A percentile compares a stretch with the other conserved stretches of the same genome.
These are phyloP conservation scores for Toxotes chatareus DNA, from an alignment of 2,113 vertebrate species.

Conservation along the genomic window DNA sequence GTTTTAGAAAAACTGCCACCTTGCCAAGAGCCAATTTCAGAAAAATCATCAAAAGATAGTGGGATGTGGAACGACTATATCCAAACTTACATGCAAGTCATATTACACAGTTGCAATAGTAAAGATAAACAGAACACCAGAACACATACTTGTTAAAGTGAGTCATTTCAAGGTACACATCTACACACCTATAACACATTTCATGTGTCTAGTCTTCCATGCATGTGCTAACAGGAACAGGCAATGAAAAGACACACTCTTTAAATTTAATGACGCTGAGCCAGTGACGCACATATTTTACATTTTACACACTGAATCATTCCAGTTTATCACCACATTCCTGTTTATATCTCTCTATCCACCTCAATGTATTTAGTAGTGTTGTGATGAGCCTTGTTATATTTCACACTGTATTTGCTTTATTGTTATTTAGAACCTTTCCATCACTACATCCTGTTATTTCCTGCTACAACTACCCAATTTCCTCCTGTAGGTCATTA, in stretches of 20 bases:
- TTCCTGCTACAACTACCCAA: conserved; percentile 30
- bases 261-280: neutral
- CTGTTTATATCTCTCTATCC: neutral
- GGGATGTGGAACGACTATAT: neutral
- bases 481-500: conserved; percentile 39
- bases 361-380: neutral
- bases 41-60: neutral
- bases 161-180: too few species aligned
- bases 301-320: neutral
- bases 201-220: neutral
- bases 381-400: conserved; percentile 7
- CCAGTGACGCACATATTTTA: neutral
- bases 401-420: conserved; percentile 9
- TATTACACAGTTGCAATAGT: too few species aligned
- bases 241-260: neutral
- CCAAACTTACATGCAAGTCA: neutral
- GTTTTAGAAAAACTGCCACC: too few species aligned
- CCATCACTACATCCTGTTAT: conserved; percentile 2
- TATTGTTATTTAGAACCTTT: conserved; percentile 19
- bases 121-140: too few species aligned
- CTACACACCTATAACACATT: too few species aligned
- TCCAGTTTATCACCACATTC: neutral
- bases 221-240: neutral
- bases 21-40: too few species aligned
- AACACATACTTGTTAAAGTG: too few species aligned